Conservation (phyloP, 2,113 vertebrate species). For the Myxocyprinus asiaticus region DNA sequence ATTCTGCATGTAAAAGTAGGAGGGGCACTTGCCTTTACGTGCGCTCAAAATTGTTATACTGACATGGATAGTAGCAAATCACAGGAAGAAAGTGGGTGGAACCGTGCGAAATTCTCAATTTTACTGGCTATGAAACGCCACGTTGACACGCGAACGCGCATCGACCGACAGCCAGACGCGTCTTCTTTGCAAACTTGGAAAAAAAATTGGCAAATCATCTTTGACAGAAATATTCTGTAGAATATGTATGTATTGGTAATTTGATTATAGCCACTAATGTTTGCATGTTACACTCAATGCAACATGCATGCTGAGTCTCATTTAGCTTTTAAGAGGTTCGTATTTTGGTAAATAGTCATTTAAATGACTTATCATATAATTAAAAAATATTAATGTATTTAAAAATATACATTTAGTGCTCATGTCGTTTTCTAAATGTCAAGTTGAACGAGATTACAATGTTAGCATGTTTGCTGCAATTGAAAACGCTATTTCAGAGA, state of each 20-base stretch:
- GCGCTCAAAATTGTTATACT: slow-evolving; percentile 50
- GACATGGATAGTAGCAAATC: not conserved
- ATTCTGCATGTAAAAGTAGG: slow-evolving; percentile 41
- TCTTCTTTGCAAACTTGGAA: not conserved
- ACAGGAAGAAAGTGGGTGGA: not conserved
- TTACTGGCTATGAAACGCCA: slow-evolving; percentile 76
- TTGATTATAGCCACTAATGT: not conserved
- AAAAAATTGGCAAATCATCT: not conserved
- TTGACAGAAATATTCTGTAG: not conserved
- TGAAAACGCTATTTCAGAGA: too few species aligned
- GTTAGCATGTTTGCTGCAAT: too few species aligned
- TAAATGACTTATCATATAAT: too few species aligned
- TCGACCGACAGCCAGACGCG: not conserved
- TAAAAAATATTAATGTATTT: too few species aligned
- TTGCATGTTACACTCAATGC: not conserved
- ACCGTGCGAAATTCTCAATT: not conserved
- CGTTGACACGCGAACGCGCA: slow-evolving; percentile 73
- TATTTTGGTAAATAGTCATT: too few species aligned
- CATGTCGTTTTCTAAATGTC: not conserved
- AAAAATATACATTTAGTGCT: not conserved
- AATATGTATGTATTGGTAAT: not conserved
- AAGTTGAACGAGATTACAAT: too few species aligned
- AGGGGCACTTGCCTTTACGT: slow-evolving; percentile 3
- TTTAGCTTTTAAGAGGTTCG: too few species aligned
- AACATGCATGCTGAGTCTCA: not conserved